A percentile compares a stretch with the other conserved stretches of the same genome.
These are phyloP conservation scores for Nasonia oneida DNA, from an alignment of 2,888 invertebrate species.

Conservation along the genomic window DNA sequence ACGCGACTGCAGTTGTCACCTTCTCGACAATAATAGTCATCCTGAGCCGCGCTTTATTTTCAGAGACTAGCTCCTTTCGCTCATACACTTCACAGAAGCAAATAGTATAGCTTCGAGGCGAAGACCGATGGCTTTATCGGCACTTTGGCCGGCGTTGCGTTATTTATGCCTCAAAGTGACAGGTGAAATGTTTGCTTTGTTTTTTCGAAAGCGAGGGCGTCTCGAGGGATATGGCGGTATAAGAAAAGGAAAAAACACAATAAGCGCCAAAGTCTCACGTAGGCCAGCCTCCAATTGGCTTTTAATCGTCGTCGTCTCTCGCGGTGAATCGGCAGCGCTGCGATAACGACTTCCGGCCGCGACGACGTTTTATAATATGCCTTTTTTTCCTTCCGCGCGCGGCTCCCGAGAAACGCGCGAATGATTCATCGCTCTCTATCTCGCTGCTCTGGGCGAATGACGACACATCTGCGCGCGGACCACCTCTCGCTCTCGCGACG, in stretches of 20 bases:
- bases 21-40: slow-evolving; percentile 14
- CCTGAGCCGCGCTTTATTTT: neutral
- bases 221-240: neutral
- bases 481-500: neutral
- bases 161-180: neutral
- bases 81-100: no score
- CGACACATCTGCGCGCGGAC: neutral
- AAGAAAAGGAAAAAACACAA: neutral
- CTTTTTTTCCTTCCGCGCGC: slow-evolving; percentile 8
- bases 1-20: neutral
- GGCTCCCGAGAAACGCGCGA: slow-evolving; percentile 19
- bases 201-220: neutral
- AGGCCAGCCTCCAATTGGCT: neutral
- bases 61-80: neutral
- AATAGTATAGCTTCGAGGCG: neutral
- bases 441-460: neutral
- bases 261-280: neutral
- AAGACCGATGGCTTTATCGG: neutral
- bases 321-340: neutral
- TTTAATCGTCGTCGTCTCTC: slow-evolving; percentile 5
- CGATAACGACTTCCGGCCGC: slow-evolving; percentile 56
- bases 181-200: neutral
- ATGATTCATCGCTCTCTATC: slow-evolving; percentile 1
- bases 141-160: neutral
- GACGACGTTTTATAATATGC: neutral